phyloP scores from a whole-genome alignment of 2,113 vertebrate genomes.

The Scopus umbretta region DNA sequence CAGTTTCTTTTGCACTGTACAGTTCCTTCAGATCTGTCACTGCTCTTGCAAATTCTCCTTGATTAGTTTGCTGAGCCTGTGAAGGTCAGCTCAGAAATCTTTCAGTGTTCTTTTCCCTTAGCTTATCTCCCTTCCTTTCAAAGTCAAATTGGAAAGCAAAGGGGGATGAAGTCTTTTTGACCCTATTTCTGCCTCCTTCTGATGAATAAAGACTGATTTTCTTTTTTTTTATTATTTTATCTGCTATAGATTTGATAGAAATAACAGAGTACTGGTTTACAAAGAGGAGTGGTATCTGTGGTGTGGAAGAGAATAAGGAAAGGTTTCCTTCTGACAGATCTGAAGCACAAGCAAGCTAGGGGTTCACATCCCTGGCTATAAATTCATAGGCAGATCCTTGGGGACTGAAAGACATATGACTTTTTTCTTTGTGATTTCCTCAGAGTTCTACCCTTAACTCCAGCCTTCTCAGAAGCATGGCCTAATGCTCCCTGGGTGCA shows the following conservation, averaged over 20 bases:
- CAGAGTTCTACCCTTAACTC: neutral
- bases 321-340: neutral
- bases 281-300: neutral
- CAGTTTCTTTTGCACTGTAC: neutral
- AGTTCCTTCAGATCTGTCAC: neutral
- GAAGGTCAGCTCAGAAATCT: neutral
- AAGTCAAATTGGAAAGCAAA: neutral
- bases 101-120: neutral
- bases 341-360: neutral
- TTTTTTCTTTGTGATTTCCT: slow-evolving; percentile 29
- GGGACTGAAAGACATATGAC: neutral
- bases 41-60: neutral
- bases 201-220: neutral
- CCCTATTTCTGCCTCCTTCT: neutral
- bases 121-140: neutral
- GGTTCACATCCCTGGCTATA: neutral
- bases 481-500: neutral
- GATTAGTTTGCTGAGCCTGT: neutral
- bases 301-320: neutral
- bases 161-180: neutral
- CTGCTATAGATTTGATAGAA: neutral
- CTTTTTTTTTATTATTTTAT: neutral
- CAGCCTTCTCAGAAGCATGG: neutral
- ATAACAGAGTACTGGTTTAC: neutral
- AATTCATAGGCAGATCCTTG: neutral